Evolutionary conservation across 1,140 invertebrate species (phyloP).

Genomic region (Drosophila punjabiensis): DNA sequence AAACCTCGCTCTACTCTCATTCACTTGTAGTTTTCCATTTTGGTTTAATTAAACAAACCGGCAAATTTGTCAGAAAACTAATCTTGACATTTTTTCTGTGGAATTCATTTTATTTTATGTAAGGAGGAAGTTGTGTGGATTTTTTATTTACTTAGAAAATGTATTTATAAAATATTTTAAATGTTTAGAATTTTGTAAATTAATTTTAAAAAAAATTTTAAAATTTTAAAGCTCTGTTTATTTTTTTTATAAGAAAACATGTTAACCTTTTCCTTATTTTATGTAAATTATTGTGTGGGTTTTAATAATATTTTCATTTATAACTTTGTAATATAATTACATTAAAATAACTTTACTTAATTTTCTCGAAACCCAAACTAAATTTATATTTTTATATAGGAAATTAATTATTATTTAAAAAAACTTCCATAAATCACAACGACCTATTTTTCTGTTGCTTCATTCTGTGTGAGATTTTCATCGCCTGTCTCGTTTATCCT

Average conservation of each 20-base stretch:
- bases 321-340: no score
- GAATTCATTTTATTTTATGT: neutral
- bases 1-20: neutral
- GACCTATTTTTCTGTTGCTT: constrained; percentile 13
- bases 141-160: neutral
- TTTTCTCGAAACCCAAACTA: no score
- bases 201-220: neutral
- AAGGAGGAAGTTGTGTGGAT: neutral
- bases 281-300: no score
- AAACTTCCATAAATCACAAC: constrained; percentile 22
- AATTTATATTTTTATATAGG: no score
- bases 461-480: constrained; percentile 36
- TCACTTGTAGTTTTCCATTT: constrained; percentile 1
- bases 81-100: neutral
- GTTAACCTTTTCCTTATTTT: no score
- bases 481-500: constrained; percentile 48
- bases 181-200: rapidly evolving
- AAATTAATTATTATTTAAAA: no score
- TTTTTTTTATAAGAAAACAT: no score
- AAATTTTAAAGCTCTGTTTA: no score
- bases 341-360: no score
- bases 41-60: constrained; percentile 11
- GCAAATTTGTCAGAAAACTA: constrained; percentile 13
- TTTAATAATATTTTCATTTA: no score
- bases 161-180: neutral